Percentiles rank a stretch among this genome's conserved stretches.
Conservation (phyloP, 2,797 vertebrate species). For the Enteromius paludinosus region DNA sequence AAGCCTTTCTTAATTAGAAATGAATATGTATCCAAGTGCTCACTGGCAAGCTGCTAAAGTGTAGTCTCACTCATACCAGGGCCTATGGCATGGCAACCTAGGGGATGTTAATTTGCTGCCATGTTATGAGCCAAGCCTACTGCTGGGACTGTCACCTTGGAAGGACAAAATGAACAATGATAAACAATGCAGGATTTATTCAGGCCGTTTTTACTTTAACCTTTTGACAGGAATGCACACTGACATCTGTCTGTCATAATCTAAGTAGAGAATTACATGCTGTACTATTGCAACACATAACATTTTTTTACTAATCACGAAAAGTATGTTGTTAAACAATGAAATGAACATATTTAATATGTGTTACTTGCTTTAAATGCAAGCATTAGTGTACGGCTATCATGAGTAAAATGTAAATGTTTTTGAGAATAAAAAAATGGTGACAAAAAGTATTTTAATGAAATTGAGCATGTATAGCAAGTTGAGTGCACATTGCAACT, state of each 20-base stretch:
- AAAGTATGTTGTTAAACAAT: not conserved
- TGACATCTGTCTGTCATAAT: conserved; percentile 31
- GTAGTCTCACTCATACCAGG: conserved; percentile 47
- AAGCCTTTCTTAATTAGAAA: conserved; percentile 60
- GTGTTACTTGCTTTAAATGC: not conserved
- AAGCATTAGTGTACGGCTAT: not conserved
- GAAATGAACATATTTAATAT: not conserved
- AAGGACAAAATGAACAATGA: conserved; percentile 65
- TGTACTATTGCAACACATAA: not conserved
- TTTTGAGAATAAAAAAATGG: not conserved
- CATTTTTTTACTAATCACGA: not conserved
- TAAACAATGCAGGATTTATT: conserved; percentile 55
- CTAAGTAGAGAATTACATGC: not conserved
- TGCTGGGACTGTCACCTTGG: conserved; percentile 71
- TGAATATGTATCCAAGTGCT: conserved; percentile 58
- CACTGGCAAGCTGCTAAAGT: conserved; percentile 54
- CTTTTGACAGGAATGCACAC: conserved; percentile 27
- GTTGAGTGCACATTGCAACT: not conserved
- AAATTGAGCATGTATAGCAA: not conserved
- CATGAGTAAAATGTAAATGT: too few species aligned
- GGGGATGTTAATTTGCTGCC: conserved; percentile 75
- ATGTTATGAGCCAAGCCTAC: conserved; percentile 68
- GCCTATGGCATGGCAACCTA: conserved; percentile 58
- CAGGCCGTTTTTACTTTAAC: conserved; percentile 3
- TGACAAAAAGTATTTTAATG: not conserved